Conservation (phyloP, 2,113 vertebrate genomes). For the Pterocles orientalis region DNA sequence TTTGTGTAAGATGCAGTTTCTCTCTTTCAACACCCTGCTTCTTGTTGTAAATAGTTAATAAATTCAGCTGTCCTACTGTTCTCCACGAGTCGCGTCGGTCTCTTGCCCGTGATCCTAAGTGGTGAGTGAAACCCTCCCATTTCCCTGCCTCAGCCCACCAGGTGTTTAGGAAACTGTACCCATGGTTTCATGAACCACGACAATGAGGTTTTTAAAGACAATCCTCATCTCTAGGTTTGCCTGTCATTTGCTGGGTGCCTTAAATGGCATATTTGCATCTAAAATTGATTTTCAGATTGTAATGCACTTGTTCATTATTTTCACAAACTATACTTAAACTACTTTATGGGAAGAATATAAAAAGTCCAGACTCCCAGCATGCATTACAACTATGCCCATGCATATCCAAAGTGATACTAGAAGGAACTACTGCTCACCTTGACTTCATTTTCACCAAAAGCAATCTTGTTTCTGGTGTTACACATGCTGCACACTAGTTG, state of each 20-base stretch:
- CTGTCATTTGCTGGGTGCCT: not conserved
- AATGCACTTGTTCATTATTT: not conserved
- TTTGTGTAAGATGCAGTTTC: no score
- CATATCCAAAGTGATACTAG: not conserved
- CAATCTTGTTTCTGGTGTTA: not conserved
- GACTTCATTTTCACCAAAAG: not conserved
- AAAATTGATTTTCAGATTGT: not conserved
- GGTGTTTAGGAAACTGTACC: no score
- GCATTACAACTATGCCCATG: accelerated
- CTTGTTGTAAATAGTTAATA: no score
- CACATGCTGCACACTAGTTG: not conserved
- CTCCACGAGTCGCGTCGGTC: no score
- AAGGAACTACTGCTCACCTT: not conserved
- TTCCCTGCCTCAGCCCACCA: no score
- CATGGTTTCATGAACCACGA: no score
- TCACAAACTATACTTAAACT: not conserved
- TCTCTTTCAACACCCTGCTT: no score
- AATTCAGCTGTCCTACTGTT: no score
- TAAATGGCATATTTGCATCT: not conserved
- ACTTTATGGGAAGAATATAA: not conserved
- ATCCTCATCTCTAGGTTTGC: not conserved
- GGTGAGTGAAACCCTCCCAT: no score
- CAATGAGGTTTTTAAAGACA: not conserved
- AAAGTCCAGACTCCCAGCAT: not conserved
- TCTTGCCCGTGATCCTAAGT: no score